Conservation (phyloP, 2,888 invertebrate species). For the Archips xylosteana region DNA sequence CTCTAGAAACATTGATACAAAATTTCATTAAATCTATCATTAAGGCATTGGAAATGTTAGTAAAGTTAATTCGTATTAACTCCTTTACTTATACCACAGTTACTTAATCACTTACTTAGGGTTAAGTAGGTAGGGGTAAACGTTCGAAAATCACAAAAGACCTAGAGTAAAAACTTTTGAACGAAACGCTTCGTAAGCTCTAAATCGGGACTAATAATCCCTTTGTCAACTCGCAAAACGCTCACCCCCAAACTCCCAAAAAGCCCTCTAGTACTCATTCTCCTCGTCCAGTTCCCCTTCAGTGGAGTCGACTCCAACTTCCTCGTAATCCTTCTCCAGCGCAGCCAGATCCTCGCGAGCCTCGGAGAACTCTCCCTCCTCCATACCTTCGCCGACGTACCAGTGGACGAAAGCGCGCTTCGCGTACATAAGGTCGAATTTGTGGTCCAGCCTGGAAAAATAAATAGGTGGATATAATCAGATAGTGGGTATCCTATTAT, state of each 20-base stretch:
- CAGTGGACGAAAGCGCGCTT: conserved; percentile 98
- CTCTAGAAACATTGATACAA: conserved; percentile 13
- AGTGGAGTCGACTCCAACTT: conserved; percentile 91
- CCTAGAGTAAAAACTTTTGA: too few relatives aligned
- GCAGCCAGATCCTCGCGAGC: conserved; percentile 94
- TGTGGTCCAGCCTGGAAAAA: conserved; percentile 91
- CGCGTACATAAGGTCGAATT: conserved; percentile 98
- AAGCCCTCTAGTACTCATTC: conserved; percentile 85
- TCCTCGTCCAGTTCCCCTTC: conserved; percentile 89
- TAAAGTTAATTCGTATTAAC: conserved; percentile 15
- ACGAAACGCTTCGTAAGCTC: too few relatives aligned
- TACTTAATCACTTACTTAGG: not conserved
- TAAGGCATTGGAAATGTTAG: conserved; percentile 23
- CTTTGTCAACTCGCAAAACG: not conserved
- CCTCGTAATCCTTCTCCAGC: conserved; percentile 92
- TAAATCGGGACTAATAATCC: too few relatives aligned
- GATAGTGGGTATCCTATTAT: too few relatives aligned
- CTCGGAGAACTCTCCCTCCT: conserved; percentile 94
- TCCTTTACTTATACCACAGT: not conserved
- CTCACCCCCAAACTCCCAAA: not conserved
- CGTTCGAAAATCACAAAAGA: not conserved
- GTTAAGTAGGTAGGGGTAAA: not conserved
- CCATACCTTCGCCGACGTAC: conserved; percentile 96
- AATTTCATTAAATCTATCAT: conserved; percentile 9
- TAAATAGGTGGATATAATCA: too few relatives aligned